Evolutionary conservation across 2,797 vertebrate genomes (phyloP).

Genomic region (Alca torda): DNA sequence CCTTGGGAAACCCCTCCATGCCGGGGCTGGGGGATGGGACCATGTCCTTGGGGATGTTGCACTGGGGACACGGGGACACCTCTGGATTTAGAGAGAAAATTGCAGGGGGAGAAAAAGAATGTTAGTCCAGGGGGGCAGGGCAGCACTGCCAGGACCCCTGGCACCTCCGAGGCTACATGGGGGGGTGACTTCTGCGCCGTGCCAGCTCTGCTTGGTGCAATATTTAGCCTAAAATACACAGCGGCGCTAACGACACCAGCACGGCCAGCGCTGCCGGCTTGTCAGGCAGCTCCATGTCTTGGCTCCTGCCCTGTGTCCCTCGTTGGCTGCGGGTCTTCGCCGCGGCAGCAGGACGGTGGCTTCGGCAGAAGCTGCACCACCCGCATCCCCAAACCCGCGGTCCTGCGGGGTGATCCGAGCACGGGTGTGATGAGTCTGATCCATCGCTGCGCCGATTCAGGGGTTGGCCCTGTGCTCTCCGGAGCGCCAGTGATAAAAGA

Average conservation of each 20-base stretch:
- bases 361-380: neutral
- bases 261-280: neutral
- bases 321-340: neutral
- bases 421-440: neutral
- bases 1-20: neutral
- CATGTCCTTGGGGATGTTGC: neutral
- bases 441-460: neutral
- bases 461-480: neutral
- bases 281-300: neutral
- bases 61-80: neutral
- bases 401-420: neutral
- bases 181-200: accelerated
- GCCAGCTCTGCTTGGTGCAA: neutral
- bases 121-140: neutral
- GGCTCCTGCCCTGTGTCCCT: neutral
- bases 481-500: neutral
- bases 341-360: neutral
- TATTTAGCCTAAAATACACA: neutral
- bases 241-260: neutral
- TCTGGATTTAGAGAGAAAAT: neutral
- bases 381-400: neutral
- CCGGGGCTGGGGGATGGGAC: accelerated
- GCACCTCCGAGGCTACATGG: neutral
- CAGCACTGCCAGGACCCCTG: accelerated
- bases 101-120: neutral